phyloP scores from a whole-genome alignment of 2,888 invertebrate genomes.

The Lutraria lutraria region DNA sequence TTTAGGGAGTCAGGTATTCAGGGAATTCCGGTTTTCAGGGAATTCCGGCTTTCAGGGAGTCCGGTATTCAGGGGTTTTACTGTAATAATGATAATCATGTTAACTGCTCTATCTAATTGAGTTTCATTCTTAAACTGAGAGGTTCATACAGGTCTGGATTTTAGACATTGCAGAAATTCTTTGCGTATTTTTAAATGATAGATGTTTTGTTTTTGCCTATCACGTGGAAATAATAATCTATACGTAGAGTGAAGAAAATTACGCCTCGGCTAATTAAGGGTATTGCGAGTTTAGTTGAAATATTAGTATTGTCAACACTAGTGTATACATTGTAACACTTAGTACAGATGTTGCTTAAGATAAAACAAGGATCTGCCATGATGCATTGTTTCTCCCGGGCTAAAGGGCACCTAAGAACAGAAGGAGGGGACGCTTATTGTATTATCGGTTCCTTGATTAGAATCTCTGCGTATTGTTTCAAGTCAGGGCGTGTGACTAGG shows the following conservation, averaged over 20 bases:
- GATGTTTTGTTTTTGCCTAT: conserved; percentile 18
- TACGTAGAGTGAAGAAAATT: conserved; percentile 13
- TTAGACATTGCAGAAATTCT: conserved; percentile 24
- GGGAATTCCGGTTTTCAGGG: too few relatives aligned
- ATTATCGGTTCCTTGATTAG: not conserved
- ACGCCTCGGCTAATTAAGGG: not conserved
- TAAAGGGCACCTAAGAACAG: conserved; percentile 33
- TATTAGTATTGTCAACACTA: conserved; percentile 8
- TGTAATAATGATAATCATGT: not conserved
- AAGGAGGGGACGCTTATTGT: not conserved
- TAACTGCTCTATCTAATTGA: not conserved
- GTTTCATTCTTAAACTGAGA: not conserved
- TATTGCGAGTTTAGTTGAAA: conserved; percentile 30
- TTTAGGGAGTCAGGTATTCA: too few relatives aligned
- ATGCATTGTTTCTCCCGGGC: conserved; percentile 14
- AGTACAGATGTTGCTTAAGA: conserved; percentile 7
- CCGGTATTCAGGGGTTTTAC: too few relatives aligned
- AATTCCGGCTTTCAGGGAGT: too few relatives aligned
- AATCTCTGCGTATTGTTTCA: conserved; percentile 35
- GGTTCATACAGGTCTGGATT: not conserved
- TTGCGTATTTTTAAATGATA: not conserved
- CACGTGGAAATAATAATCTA: not conserved
- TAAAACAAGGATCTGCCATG: conserved; percentile 4
- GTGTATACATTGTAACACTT: conserved; percentile 37
- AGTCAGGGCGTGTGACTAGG: conserved; percentile 45